Conservation (phyloP, 2,113 vertebrate species). For the Pangasianodon gigas region DNA sequence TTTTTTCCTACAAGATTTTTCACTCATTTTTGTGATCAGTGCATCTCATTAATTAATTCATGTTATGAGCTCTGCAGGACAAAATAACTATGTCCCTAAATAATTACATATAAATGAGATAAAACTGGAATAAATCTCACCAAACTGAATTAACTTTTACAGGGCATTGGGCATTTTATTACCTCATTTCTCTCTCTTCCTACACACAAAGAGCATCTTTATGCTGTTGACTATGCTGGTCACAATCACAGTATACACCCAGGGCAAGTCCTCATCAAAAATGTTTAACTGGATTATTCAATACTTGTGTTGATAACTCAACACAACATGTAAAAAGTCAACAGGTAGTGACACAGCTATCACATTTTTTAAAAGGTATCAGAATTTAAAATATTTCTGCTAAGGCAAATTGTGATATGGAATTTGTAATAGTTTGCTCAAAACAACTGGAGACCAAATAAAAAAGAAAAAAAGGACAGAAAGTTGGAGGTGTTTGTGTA, state of each 20-base stretch:
- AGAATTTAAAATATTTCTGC: neutral
- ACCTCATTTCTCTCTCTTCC: neutral
- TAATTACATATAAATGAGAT: neutral
- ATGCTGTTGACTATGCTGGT: neutral
- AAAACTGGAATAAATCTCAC: neutral
- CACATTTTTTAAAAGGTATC: too few relatives aligned
- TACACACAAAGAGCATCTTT: slow-evolving; percentile 12
- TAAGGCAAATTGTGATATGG: neutral
- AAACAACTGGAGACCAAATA: neutral
- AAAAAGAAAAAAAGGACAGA: neutral
- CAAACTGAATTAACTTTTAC: neutral
- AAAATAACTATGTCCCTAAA: neutral
- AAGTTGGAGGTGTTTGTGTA: neutral
- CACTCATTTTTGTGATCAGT: neutral
- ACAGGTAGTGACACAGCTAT: neutral
- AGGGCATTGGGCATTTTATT: neutral
- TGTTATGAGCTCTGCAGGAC: neutral
- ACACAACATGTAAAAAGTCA: neutral
- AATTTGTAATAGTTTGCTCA: neutral
- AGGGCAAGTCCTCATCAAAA: neutral
- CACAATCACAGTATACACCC: neutral
- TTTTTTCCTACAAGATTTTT: neutral
- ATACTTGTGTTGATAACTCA: too few relatives aligned
- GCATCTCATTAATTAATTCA: neutral
- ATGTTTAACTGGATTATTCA: neutral